Conservation (phyloP, 1,140 invertebrate genomes). For the Aradophagus sp. region DNA sequence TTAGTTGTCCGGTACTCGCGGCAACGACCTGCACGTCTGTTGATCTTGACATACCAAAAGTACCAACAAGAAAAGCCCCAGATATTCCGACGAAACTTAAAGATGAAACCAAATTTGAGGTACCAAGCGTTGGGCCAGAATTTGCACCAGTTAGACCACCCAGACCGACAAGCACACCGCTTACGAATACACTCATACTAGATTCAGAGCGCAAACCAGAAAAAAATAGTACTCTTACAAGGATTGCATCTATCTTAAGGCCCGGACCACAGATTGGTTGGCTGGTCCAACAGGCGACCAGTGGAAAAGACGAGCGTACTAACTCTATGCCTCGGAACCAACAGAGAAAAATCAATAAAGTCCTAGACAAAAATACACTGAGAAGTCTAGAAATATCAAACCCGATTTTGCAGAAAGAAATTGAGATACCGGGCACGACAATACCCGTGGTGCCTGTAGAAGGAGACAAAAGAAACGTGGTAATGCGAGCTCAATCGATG, state of each 20-base stretch:
- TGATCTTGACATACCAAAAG: conserved; percentile 78
- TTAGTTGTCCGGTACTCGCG: conserved; percentile 86
- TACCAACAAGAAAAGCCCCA: conserved; percentile 76
- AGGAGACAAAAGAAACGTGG: conserved; percentile 74
- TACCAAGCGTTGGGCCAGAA: conserved; percentile 13
- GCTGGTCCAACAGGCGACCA: conserved; percentile 59
- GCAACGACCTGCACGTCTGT: conserved; percentile 85
- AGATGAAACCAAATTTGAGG: conserved; percentile 61
- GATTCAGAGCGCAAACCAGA: conserved; percentile 69
- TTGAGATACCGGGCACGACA: conserved; percentile 77
- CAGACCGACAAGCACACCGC: conserved; percentile 59
- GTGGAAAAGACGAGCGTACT: conserved; percentile 73
- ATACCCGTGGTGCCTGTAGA: conserved; percentile 75
- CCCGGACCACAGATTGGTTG: conserved; percentile 77
- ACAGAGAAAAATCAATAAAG: conserved; percentile 78
- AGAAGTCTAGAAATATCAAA: conserved; percentile 87
- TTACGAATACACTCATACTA: conserved; percentile 41
- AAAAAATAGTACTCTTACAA: conserved; percentile 78
- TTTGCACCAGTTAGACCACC: conserved; percentile 36
- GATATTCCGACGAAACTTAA: conserved; percentile 71
- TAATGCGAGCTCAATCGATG: conserved; percentile 86
- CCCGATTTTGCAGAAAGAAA: conserved; percentile 83
- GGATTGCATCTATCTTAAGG: conserved; percentile 86
- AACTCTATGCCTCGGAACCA: conserved; percentile 78
- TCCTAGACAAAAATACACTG: conserved; percentile 81